These are phyloP conservation scores for Halcyon smyrnensis DNA, from an alignment of 2,797 vertebrate genomes.

Conservation along the genomic window DNA sequence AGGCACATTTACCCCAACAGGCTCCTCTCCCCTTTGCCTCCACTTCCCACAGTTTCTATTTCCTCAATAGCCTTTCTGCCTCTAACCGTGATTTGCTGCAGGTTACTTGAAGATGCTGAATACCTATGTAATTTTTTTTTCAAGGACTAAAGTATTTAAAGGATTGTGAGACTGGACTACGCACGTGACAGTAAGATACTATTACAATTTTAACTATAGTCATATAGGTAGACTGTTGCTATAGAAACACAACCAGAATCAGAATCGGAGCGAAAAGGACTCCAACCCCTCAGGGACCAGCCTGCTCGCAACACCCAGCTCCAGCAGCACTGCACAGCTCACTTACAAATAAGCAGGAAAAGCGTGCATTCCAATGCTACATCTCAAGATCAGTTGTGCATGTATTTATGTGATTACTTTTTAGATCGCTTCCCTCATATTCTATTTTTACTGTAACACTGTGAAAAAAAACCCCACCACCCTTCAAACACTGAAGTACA, in stretches of 20 bases:
- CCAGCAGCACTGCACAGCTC: neutral
- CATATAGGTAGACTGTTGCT: accelerated
- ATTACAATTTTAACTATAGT: neutral
- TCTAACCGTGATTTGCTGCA: neutral
- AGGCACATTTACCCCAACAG: neutral
- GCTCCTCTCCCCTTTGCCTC: neutral
- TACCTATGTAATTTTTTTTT: neutral
- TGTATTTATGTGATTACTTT: neutral
- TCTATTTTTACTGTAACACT: neutral
- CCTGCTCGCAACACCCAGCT: accelerated
- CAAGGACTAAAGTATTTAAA: neutral
- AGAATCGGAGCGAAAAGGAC: neutral
- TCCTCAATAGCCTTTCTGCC: neutral
- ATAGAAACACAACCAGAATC: neutral
- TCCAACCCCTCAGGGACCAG: neutral
- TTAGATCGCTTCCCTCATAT: neutral
- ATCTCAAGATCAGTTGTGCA: neutral
- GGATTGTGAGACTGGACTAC: neutral
- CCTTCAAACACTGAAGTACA: neutral
- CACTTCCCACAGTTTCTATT: neutral
- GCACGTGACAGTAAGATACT: neutral
- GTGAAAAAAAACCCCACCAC: neutral
- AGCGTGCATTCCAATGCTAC: neutral
- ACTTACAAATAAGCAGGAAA: neutral
- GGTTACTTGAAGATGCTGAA: neutral